Evolutionary conservation across 1,140 invertebrate species (phyloP).

Genomic region (Scaptomyza hsui): DNA sequence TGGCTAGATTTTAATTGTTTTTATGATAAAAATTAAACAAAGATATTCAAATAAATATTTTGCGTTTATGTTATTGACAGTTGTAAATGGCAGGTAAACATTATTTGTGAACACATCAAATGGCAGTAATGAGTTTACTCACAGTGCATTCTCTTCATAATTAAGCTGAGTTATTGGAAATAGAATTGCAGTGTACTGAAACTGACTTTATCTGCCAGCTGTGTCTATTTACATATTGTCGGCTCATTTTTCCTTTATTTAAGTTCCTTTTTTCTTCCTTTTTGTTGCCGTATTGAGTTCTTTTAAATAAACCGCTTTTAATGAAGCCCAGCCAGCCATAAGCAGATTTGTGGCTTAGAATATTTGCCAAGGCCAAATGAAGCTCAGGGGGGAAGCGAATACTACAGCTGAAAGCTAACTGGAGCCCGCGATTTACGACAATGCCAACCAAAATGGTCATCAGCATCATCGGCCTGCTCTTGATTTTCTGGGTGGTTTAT

Average conservation of each 20-base stretch:
- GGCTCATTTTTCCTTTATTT: conserved; percentile 15
- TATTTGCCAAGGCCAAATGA: conserved; percentile 75
- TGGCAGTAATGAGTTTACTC: conserved; percentile 8
- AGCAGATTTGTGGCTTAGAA: conserved; percentile 82
- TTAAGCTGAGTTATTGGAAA: conserved; percentile 39
- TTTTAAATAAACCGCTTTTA: conserved; percentile 78
- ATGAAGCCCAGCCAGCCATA: conserved; percentile 72
- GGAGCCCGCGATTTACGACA: conserved; percentile 65
- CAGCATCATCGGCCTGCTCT: conserved; percentile 33
- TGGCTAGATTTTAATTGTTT: too few species aligned
- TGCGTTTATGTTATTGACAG: too few species aligned
- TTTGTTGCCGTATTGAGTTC: conserved; percentile 37
- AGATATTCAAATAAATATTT: too few species aligned
- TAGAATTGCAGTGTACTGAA: conserved; percentile 15
- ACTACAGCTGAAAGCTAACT: conserved; percentile 1
- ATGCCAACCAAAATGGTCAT: conserved; percentile 68
- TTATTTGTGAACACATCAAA: neutral
- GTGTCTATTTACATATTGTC: conserved; percentile 29
- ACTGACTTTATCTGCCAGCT: neutral
- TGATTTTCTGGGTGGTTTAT: conserved; percentile 60
- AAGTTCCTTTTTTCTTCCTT: neutral
- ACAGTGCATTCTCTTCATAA: conserved; percentile 21
- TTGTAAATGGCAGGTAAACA: neutral
- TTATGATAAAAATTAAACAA: too few species aligned
- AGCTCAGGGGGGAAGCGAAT: neutral